These are phyloP conservation scores for Penaeus chinensis DNA, from an alignment of 1,140 invertebrate species.

Conservation along the genomic window DNA sequence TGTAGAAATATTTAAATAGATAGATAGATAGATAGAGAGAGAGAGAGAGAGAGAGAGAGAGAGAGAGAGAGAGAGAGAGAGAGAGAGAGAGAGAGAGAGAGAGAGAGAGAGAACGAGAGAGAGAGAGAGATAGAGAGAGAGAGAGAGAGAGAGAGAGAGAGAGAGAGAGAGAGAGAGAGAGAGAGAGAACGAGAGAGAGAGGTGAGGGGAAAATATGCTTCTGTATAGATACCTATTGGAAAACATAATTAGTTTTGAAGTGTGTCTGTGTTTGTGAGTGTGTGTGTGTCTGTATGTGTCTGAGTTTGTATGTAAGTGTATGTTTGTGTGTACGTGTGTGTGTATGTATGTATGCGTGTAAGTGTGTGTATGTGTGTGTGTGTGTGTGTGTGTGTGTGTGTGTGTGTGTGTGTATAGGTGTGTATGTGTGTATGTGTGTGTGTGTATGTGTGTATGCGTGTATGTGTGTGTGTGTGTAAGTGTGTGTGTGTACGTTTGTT, in stretches of 20 bases:
- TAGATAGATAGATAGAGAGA: too few relatives aligned
- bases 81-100: too few relatives aligned
- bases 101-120: too few relatives aligned
- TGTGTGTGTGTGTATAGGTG: not conserved
- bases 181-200: too few relatives aligned
- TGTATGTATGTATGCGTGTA: constrained; percentile 14
- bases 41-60: too few relatives aligned
- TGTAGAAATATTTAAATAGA: too few relatives aligned
- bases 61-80: too few relatives aligned
- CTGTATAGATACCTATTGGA: too few relatives aligned
- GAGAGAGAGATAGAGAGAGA: too few relatives aligned
- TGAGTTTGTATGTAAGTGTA: constrained; percentile 9
- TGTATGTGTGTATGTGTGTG: not conserved
- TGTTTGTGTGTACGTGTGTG: constrained; percentile 15
- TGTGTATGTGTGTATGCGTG: constrained; percentile 19
- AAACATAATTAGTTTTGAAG: not conserved
- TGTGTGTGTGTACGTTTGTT: constrained; percentile 4
- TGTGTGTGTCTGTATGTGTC: constrained; percentile 15
- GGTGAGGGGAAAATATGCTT: not conserved
- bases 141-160: too few relatives aligned
- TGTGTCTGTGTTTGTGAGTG: constrained; percentile 1
- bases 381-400: not conserved
- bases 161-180: too few relatives aligned
- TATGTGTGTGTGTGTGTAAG: constrained; percentile 5
- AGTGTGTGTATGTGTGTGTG: constrained; percentile 26